phyloP scores from a whole-genome alignment of 2,888 invertebrate species.

The Acleris holmiana region DNA sequence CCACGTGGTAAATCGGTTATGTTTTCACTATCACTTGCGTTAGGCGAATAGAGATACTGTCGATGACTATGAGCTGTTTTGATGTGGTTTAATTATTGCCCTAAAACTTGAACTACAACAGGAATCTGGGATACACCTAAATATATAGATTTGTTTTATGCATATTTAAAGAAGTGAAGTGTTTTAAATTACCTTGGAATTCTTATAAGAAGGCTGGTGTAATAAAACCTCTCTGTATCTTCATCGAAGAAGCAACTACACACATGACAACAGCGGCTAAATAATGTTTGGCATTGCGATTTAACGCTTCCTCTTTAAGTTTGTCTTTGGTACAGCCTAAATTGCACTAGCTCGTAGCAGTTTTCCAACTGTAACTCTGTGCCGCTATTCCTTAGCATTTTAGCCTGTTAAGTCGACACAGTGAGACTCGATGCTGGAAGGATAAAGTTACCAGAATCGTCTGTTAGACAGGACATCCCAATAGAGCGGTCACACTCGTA shows the following conservation, averaged over 20 bases:
- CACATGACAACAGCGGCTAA: slow-evolving; percentile 42
- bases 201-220: no score
- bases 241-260: background rate
- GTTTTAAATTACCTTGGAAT: no score
- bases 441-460: slow-evolving; percentile 43
- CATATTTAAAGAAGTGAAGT: no score
- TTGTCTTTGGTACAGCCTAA: slow-evolving; percentile 59
- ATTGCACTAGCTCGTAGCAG: slow-evolving; percentile 47
- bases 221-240: background rate
- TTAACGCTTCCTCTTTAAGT: slow-evolving; percentile 46
- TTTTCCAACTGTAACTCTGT: slow-evolving; percentile 46
- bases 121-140: no score
- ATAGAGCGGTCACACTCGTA: slow-evolving; percentile 68
- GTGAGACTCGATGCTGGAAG: slow-evolving; percentile 19
- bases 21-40: no score
- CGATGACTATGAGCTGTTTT: no score
- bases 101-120: no score
- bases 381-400: slow-evolving; percentile 37
- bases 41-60: no score
- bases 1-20: no score
- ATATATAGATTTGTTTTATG: no score
- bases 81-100: no score
- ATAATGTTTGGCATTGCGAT: slow-evolving; percentile 57
- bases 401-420: slow-evolving; percentile 36
- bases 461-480: slow-evolving; percentile 76